Conservation (phyloP, 2,888 invertebrate genomes). For the Didymodactylos carnosus region DNA sequence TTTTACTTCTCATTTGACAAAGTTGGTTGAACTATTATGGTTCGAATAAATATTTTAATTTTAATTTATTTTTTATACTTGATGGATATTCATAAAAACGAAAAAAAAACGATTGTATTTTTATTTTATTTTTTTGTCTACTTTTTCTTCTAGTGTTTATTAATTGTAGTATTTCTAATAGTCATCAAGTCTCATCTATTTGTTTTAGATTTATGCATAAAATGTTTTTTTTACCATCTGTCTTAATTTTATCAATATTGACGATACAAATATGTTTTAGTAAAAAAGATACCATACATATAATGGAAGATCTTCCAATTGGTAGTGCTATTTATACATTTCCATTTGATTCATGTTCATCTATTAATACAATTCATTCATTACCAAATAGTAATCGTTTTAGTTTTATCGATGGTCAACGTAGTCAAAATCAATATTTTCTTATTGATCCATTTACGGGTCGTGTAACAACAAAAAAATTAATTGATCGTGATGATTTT, state of each 20-base stretch:
- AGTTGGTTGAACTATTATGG: no score
- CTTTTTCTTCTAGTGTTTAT: neutral
- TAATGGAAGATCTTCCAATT: neutral
- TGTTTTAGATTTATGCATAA: no score
- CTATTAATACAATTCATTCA: no score
- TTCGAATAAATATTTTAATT: no score
- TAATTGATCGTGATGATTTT: conserved; percentile 1
- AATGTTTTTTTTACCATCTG: no score
- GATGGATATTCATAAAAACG: neutral
- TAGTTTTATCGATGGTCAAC: neutral
- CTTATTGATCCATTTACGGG: neutral
- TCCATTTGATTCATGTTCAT: neutral
- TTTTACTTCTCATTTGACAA: no score
- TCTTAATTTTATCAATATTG: no score
- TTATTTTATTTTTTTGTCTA: neutral
- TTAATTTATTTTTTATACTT: no score
- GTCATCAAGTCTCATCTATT: no score
- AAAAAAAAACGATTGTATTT: neutral
- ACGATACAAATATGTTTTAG: no score
- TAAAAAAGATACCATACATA: neutral
- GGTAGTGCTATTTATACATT: neutral
- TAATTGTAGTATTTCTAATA: no score
- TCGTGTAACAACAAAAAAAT: neutral
- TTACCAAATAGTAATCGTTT: neutral
- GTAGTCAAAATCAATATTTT: neutral